Conservation (phyloP, 1,140 invertebrate genomes). For the Nephila pilipes region DNA sequence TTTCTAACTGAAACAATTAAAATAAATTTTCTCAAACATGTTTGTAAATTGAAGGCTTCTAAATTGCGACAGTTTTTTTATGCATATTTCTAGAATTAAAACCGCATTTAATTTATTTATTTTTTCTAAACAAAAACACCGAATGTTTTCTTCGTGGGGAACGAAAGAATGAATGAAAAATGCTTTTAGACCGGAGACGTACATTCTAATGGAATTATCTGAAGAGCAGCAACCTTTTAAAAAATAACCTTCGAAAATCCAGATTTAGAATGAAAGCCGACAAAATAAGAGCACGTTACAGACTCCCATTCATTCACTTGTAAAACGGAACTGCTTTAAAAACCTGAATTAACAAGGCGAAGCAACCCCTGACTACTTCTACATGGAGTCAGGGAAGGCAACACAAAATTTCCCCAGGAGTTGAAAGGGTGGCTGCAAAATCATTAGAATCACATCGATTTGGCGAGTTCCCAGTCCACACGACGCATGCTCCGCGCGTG, state of each 20-base stretch:
- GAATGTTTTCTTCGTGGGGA: too few relatives aligned
- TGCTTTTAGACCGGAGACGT: too few relatives aligned
- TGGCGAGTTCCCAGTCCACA: not conserved
- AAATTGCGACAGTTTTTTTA: too few relatives aligned
- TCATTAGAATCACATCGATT: constrained; percentile 71
- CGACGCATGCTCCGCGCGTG: not conserved
- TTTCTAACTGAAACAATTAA: too few relatives aligned
- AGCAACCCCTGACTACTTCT: constrained; percentile 45
- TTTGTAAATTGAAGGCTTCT: too few relatives aligned
- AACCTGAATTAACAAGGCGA: constrained; percentile 11
- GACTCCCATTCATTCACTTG: not conserved
- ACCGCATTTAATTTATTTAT: too few relatives aligned
- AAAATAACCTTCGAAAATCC: not conserved
- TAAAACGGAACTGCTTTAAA: not conserved
- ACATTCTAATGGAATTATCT: too few relatives aligned
- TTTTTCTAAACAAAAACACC: too few relatives aligned
- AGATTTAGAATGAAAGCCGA: not conserved
- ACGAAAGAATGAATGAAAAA: too few relatives aligned
- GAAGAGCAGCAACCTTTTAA: too few relatives aligned
- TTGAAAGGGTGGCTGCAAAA: constrained; percentile 62
- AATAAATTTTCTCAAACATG: too few relatives aligned
- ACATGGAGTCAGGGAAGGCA: constrained; percentile 42
- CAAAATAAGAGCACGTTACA: not conserved
- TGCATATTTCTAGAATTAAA: too few relatives aligned
- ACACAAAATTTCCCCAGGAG: constrained; percentile 43